Percentiles rank a stretch among this genome's conserved stretches.
Evolutionary conservation across 2,797 vertebrate genomes (phyloP).

Genomic region (Rhyacichthys aspro): DNA sequence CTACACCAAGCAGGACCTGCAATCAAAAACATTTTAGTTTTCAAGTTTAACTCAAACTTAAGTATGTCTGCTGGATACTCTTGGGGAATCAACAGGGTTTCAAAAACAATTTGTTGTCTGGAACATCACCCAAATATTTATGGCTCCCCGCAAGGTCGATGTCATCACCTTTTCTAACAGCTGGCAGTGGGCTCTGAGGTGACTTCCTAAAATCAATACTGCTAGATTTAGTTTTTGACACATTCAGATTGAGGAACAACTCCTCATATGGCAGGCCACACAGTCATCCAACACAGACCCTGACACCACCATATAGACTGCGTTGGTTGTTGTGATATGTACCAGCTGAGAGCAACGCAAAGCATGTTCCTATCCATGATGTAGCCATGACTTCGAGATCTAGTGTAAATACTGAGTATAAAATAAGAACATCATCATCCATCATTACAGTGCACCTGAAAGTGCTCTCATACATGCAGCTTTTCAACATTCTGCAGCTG

Average conservation of each 20-base stretch:
- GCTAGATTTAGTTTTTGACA: neutral
- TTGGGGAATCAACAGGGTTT: neutral
- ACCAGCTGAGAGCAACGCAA: neutral
- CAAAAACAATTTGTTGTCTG: neutral
- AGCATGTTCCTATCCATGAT: neutral
- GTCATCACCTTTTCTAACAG: neutral
- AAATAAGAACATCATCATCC: too few species aligned
- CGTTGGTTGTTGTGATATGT: neutral
- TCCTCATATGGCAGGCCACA: slow-evolving; percentile 1
- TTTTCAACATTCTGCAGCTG: neutral
- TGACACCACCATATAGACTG: too few species aligned
- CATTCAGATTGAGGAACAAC: neutral
- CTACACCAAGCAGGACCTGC: too few species aligned
- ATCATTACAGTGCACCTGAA: neutral
- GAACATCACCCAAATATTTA: neutral
- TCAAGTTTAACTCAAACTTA: too few species aligned
- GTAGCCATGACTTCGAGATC: slow-evolving; percentile 4
- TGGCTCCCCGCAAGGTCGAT: neutral
- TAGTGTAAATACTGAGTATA: neutral
- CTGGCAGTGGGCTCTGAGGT: neutral
- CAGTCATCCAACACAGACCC: neutral
- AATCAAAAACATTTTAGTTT: too few species aligned
- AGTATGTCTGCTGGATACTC: too few species aligned
- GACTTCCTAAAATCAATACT: neutral
- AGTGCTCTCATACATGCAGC: neutral